These are phyloP conservation scores for Carettochelys insculpta DNA, from an alignment of 2,113 vertebrate genomes.

Conservation along the genomic window DNA sequence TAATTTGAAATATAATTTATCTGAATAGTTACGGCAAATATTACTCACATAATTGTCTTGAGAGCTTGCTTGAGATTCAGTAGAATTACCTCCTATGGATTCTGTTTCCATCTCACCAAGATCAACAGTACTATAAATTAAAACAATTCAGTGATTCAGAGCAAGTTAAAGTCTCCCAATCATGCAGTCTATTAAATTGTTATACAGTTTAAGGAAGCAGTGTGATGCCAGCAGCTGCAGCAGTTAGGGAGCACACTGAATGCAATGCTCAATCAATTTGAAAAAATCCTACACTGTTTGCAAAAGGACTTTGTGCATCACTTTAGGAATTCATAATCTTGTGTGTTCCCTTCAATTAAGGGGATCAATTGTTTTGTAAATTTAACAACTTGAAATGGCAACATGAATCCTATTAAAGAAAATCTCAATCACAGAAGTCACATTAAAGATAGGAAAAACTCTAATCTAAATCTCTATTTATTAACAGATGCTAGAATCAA, in stretches of 20 bases:
- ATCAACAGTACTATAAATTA: constrained; percentile 78
- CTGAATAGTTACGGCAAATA: background rate
- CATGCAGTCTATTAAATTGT: background rate
- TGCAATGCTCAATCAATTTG: background rate
- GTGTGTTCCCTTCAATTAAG: background rate
- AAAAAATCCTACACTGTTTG: background rate
- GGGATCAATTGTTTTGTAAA: background rate
- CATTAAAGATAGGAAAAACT: background rate
- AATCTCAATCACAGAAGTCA: background rate
- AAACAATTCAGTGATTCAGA: background rate
- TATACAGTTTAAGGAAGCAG: background rate
- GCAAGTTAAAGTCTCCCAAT: background rate
- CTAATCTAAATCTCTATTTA: background rate
- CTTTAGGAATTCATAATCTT: background rate
- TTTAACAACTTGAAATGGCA: background rate
- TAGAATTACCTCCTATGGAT: constrained; percentile 76
- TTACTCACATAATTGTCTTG: constrained; percentile 71
- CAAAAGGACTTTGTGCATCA: background rate
- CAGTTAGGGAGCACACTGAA: background rate
- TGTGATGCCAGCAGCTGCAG: background rate
- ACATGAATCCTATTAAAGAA: background rate
- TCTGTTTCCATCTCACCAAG: constrained; percentile 92
- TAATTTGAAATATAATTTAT: background rate
- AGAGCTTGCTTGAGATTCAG: constrained; percentile 68
- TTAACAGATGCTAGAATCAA: background rate